Conservation (phyloP, 1,140 invertebrate species). For the Drosophila santomea region DNA sequence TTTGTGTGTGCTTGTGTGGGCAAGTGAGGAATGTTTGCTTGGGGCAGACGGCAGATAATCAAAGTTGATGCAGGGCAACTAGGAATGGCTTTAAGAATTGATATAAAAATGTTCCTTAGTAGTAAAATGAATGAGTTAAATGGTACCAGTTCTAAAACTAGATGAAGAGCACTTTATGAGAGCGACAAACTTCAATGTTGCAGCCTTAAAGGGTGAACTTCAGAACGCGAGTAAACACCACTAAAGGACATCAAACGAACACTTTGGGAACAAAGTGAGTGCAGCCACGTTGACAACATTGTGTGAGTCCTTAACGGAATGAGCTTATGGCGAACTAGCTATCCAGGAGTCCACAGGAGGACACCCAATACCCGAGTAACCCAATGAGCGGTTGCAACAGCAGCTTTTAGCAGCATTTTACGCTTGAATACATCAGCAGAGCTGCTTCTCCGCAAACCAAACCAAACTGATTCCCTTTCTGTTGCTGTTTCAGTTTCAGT, state of each 20-base stretch:
- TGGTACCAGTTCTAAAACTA: too few relatives aligned
- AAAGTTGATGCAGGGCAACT: not conserved
- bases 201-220: not conserved
- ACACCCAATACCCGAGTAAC: constrained; percentile 39
- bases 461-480: constrained; percentile 14
- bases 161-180: not conserved
- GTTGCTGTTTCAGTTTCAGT: constrained; percentile 23
- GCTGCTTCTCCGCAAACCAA: constrained; percentile 15
- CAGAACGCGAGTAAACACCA: not conserved
- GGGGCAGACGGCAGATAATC: constrained; percentile 5
- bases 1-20: constrained; percentile 5
- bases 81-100: not conserved
- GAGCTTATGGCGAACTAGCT: not conserved
- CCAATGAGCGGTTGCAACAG: constrained; percentile 10
- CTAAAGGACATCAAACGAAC: constrained; percentile 4
- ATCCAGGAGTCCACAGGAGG: constrained; percentile 9
- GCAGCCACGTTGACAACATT: constrained; percentile 22
- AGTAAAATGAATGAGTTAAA: not conserved
- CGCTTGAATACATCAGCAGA: constrained; percentile 74
- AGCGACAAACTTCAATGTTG: not conserved
- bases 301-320: constrained; percentile 13
- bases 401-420: constrained; percentile 59
- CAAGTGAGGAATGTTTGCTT: constrained; percentile 21
- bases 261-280: constrained; percentile 22
- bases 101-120: not conserved